Evolutionary conservation across 2,113 vertebrate species (phyloP), one percentile per base, ranked within the genome.

Genomic region (Illadopsis cleaveri): DNA sequence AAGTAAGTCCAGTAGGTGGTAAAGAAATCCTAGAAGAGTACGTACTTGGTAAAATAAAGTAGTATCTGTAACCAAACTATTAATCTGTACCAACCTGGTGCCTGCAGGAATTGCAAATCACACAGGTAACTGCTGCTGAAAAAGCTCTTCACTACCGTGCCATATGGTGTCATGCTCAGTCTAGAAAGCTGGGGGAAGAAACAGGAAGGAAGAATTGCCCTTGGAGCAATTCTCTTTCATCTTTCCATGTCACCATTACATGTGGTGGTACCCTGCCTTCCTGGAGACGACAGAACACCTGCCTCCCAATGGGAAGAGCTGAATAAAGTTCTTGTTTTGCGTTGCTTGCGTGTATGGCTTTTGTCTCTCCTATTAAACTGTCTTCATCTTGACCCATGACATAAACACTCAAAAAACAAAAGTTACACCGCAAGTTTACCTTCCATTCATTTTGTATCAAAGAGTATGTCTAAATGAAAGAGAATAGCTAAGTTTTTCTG

Each of bases 81-180:
- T 75, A 37, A 72, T 30, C 24, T 93, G 17, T 70, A 58, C 47
- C 79, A 51, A 35, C 24, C 31, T 86, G 30, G 6, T 65, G 22
- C 27, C 40, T 40, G 64, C 50, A 92, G 25, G 22, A 95, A 94
- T 64, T 38, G 42, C 18, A 82, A 77, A 76, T 44, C 54, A 71
- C 40, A 20, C 4, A 30, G 20, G 17, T 53, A 93, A 81, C 11
- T 31, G 16, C 33, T 53, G 11, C 4, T 51, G 24, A 61, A 73
- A 86, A 80, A 51, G 6, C 22, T 58, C 0, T 51, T 69, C 24
- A n/a, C 2, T n/a, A 9, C 30, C 5, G 15, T 4, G 31, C 11
- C 16, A 31, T 5, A 23, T 0, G 0, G 24, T 15, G 30, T 35
- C 35, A 4, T 18, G 21, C 42, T 42, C 22, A 31, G 5, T 9